Evolutionary conservation across 2,888 invertebrate genomes (phyloP).

Genomic region (Endotricha flammealis): DNA sequence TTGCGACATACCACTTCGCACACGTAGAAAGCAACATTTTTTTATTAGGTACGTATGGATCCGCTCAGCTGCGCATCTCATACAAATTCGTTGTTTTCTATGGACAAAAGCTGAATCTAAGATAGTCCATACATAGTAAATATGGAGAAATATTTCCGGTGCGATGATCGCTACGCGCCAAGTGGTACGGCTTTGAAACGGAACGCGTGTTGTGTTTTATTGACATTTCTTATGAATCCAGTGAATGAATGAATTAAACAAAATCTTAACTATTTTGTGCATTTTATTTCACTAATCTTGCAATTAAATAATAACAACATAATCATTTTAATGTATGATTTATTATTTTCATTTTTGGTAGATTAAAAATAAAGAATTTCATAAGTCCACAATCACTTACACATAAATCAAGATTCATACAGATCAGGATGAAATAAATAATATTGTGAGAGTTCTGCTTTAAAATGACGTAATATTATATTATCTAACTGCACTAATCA

Average conservation of each 20-base stretch:
- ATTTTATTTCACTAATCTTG: constrained; percentile 5
- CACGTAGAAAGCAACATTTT: too few relatives aligned
- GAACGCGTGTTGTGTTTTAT: constrained; percentile 13
- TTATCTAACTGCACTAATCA: constrained; percentile 70
- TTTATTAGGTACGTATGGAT: too few relatives aligned
- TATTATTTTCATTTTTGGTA: constrained; percentile 76
- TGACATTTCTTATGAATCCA: constrained; percentile 21
- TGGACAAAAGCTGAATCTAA: too few relatives aligned
- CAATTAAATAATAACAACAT: constrained; percentile 19
- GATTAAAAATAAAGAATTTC: constrained; percentile 71
- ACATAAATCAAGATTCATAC: constrained; percentile 73
- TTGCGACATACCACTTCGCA: too few relatives aligned
- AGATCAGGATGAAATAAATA: constrained; percentile 77
- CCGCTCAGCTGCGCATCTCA: too few relatives aligned
- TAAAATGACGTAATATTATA: constrained; percentile 59
- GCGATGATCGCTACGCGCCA: too few relatives aligned
- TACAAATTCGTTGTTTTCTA: too few relatives aligned
- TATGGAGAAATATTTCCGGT: too few relatives aligned
- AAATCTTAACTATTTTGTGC: constrained; percentile 23
- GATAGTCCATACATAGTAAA: too few relatives aligned
- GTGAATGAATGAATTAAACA: constrained; percentile 34
- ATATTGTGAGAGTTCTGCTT: constrained; percentile 66
- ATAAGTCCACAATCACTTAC: constrained; percentile 74
- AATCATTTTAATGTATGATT: constrained; percentile 65
- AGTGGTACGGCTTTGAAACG: too few relatives aligned